Percentiles rank a stretch among this genome's conserved stretches.
Evolutionary conservation across 2,888 invertebrate genomes (phyloP).

Genomic region (Eupithecia vulgata): DNA sequence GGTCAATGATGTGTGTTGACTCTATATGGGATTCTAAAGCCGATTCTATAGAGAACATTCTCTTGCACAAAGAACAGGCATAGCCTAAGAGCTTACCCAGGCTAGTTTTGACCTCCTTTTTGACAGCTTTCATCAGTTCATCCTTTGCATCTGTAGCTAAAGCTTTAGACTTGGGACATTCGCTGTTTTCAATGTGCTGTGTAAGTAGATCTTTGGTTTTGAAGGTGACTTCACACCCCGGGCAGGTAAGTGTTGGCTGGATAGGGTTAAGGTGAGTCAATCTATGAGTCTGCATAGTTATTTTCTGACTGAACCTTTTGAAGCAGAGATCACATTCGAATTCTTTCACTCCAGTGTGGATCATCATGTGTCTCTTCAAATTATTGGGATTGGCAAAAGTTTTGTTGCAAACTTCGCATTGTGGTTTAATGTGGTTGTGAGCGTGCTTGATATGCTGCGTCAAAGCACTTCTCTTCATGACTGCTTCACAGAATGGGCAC

Average conservation of each 20-base stretch:
- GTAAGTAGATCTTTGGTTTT: constrained; percentile 58
- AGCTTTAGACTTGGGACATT: constrained; percentile 65
- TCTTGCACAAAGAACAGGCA: constrained; percentile 76
- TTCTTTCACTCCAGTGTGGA: constrained; percentile 74
- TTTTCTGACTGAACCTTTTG: constrained; percentile 78
- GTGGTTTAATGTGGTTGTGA: constrained; percentile 75
- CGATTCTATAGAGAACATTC: constrained; percentile 76
- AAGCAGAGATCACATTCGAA: constrained; percentile 78
- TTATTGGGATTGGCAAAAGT: constrained; percentile 81
- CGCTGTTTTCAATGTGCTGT: constrained; percentile 62
- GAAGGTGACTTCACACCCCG: constrained; percentile 69
- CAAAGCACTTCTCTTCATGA: constrained; percentile 68
- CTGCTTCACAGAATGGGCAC: constrained; percentile 75
- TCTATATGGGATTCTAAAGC: constrained; percentile 78
- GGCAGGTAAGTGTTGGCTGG: constrained; percentile 58
- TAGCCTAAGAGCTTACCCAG: constrained; percentile 73
- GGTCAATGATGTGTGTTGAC: constrained; percentile 67
- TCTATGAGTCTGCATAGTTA: constrained; percentile 79
- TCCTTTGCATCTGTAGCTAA: constrained; percentile 61
- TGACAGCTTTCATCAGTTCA: constrained; percentile 75
- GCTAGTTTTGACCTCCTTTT: constrained; percentile 73
- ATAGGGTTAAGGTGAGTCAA: constrained; percentile 69
- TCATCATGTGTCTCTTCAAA: constrained; percentile 80
- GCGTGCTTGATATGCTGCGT: constrained; percentile 79
- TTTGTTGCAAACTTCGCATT: constrained; percentile 71